phyloP scores from a whole-genome alignment of 1,140 invertebrate species.

The Drosophila suzukii region DNA sequence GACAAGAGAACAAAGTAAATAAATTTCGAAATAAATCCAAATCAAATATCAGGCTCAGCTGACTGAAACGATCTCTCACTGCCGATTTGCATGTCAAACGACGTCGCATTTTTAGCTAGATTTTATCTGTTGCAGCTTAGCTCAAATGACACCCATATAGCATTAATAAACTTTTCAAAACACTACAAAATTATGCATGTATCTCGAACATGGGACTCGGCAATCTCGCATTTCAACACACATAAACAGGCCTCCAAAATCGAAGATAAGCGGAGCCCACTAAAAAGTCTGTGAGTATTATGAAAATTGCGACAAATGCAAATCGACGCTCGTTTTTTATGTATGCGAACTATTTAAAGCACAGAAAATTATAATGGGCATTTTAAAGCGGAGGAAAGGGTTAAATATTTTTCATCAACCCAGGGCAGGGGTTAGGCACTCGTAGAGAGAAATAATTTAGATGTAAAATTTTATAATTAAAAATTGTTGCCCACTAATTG shows the following conservation, averaged over 20 bases:
- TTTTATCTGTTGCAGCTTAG: slow-evolving; percentile 56
- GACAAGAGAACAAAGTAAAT: slow-evolving; percentile 14
- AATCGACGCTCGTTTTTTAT: slow-evolving; percentile 56
- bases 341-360: slow-evolving; percentile 49
- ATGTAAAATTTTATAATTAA: slow-evolving; percentile 55
- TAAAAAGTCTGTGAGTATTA: slow-evolving; percentile 44
- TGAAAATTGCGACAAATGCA: slow-evolving; percentile 69
- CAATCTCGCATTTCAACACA: slow-evolving; percentile 57
- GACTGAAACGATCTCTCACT: slow-evolving; percentile 47
- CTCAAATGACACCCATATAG: slow-evolving; percentile 59
- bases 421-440: slow-evolving; percentile 3
- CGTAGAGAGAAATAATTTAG: slow-evolving; percentile 24
- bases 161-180: slow-evolving; percentile 54
- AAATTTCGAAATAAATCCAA: slow-evolving; percentile 67
- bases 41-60: slow-evolving; percentile 48
- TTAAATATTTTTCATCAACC: slow-evolving; percentile 36
- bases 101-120: slow-evolving; percentile 44
- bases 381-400: slow-evolving; percentile 14
- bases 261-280: slow-evolving; percentile 31
- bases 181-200: slow-evolving; percentile 55
- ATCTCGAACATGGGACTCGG: slow-evolving; percentile 50
- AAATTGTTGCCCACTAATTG: slow-evolving; percentile 53
- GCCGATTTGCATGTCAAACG: slow-evolving; percentile 75
- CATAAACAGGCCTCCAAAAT: slow-evolving; percentile 34
- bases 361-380: slow-evolving; percentile 7